phyloP scores from a whole-genome alignment of 2,888 invertebrate genomes.

The Hipparchia sbordonii region DNA sequence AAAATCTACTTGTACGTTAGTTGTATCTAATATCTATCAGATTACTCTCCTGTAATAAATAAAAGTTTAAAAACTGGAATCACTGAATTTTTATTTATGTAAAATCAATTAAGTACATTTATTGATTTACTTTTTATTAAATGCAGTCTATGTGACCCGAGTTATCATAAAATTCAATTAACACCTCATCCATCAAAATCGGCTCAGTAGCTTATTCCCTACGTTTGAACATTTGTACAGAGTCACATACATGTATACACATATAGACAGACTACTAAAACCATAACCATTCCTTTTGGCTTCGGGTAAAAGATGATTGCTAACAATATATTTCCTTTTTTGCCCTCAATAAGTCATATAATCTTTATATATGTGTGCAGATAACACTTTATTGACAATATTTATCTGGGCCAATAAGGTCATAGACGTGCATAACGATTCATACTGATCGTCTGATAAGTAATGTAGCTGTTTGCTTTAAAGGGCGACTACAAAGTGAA shows the following conservation, averaged over 20 bases:
- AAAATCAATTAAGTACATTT: no score
- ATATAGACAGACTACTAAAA: not conserved
- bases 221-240: no score
- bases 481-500: not conserved
- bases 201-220: no score
- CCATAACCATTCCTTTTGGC: not conserved
- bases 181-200: no score
- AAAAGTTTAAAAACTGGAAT: no score
- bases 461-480: conserved; percentile 11
- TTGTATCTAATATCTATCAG: no score
- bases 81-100: no score
- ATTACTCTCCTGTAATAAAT: no score
- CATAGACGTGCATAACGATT: conserved; percentile 31
- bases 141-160: no score
- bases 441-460: conserved; percentile 32
- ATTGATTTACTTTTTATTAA: no score
- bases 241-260: not conserved
- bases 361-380: not conserved
- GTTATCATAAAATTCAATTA: no score
- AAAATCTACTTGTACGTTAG: no score
- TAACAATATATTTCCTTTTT: conserved; percentile 30
- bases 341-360: conserved; percentile 23
- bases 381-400: conserved; percentile 31
- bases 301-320: conserved; percentile 21
- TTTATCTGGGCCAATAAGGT: conserved; percentile 32